Conservation (phyloP, 2,113 vertebrate genomes). For the Varanus salvator region DNA sequence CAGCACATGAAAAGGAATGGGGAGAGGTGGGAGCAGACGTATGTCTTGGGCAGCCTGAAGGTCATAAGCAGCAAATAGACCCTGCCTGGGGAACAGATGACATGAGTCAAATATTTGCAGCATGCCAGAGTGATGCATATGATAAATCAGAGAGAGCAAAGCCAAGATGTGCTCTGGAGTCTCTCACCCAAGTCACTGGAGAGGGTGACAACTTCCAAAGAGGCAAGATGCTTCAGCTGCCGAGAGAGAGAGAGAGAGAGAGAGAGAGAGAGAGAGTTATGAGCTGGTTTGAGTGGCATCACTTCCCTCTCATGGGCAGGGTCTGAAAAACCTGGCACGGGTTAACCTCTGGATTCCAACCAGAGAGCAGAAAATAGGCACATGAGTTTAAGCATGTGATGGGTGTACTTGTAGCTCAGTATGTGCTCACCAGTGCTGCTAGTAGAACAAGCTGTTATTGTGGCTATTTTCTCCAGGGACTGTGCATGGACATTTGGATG, state of each 20-base stretch:
- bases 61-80: conserved; percentile 36
- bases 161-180: neutral
- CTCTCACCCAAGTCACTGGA: neutral
- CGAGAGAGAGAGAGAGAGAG: neutral
- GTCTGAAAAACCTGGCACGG: neutral
- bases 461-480: neutral
- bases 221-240: neutral
- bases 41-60: conserved; percentile 33
- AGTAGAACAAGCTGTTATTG: neutral
- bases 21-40: conserved; percentile 44
- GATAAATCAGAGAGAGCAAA: neutral
- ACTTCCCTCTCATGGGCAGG: neutral
- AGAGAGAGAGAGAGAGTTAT: neutral
- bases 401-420: neutral
- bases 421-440: neutral
- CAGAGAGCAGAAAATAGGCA: conserved; percentile 20
- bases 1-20: conserved; percentile 2
- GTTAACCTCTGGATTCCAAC: conserved; percentile 31
- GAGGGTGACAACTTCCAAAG: neutral
- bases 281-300: neutral
- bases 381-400: neutral
- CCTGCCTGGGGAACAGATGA: neutral
- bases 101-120: conserved; percentile 8
- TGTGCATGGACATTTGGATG: neutral
- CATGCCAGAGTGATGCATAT: conserved; percentile 5